Percentiles rank a stretch among this genome's conserved stretches.
Conservation (phyloP, 2,888 invertebrate genomes). For the Scelioninae gen. 2 region DNA sequence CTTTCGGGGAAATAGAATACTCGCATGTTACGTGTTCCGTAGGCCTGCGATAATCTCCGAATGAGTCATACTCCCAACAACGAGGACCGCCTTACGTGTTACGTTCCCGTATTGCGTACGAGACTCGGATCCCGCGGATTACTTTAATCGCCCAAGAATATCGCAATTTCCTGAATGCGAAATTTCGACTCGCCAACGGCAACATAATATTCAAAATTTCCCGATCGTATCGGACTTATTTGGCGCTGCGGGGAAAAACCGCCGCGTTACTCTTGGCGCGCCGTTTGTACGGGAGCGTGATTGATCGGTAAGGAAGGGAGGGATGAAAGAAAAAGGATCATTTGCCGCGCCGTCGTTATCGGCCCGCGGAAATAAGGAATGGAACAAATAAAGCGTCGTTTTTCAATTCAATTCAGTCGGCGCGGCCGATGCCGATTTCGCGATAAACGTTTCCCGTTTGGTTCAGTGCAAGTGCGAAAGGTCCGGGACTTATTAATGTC, state of each 20-base stretch:
- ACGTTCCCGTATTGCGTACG: conserved; percentile 51
- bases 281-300: conserved; percentile 8
- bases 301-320: conserved; percentile 18
- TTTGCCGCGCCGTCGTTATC: background rate
- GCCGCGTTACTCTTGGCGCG: conserved; percentile 5
- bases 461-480: conserved; percentile 7
- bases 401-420: conserved; percentile 11
- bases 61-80: conserved; percentile 54
- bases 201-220: conserved; percentile 53
- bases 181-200: conserved; percentile 50
- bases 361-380: too few species aligned
- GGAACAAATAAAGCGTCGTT: background rate
- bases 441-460: conserved; percentile 8
- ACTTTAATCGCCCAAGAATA: conserved; percentile 58
- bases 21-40: conserved; percentile 57
- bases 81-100: conserved; percentile 57
- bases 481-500: conserved; percentile 9
- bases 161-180: conserved; percentile 59
- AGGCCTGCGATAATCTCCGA: conserved; percentile 52
- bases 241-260: conserved; percentile 44
- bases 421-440: background rate
- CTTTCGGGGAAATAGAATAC: conserved; percentile 48
- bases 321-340: background rate
- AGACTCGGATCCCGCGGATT: conserved; percentile 55
- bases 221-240: conserved; percentile 51